Base-by-base conservation (phyloP, 1,140 invertebrate genomes). In the Trachymyrmex cornetzi region DNA sequence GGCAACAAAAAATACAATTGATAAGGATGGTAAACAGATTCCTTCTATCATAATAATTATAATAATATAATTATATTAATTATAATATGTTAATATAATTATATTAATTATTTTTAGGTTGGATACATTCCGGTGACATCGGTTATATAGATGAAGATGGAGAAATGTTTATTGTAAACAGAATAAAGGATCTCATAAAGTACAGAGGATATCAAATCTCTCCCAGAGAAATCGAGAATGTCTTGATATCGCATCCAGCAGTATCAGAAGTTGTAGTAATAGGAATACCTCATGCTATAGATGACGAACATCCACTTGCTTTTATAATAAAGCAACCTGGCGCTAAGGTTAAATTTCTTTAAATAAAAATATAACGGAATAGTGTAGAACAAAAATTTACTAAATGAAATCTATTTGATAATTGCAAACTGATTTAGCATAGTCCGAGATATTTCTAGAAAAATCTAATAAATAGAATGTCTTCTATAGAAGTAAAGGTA, bases 111-210 rank as follows among this genome's bases (percentile, higher is more conserved):
- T 14, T 50, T 44, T 94, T 91, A 71, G 96, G 96, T 14, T 97
- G 96, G 96, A 34, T 97, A 0, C 95, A 96, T 72, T 96, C 96
- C 44, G 96, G 96, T 59, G 96, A 97, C 88, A 91, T 97, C 9
- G 96, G 93, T 11, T 96, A 95, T 85, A 93, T 95, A 77, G 95
- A 96, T 55, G 89, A 95, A 3, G 86, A 95, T 0, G 96, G 94
- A 1, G 95, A 94, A 38, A 86, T 96, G 24, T 96, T 93, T 30
- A 92, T 97, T 69, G 88, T 96, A 0, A 96, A 97, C 66, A 93
- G 97, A 75, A 53, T 96, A 11, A 97, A 97, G 77, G 96, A 97
- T 86, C 86, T 97, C 6, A 96, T 97, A 64, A 97, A 97, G 88
- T 96, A 96, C 34, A 96, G 96, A 92, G 96, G 95, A 50, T 89